A percentile compares a stretch with the other conserved stretches of the same genome.
Evolutionary conservation across 2,888 invertebrate species (phyloP).

Genomic region (Mantis religiosa): DNA sequence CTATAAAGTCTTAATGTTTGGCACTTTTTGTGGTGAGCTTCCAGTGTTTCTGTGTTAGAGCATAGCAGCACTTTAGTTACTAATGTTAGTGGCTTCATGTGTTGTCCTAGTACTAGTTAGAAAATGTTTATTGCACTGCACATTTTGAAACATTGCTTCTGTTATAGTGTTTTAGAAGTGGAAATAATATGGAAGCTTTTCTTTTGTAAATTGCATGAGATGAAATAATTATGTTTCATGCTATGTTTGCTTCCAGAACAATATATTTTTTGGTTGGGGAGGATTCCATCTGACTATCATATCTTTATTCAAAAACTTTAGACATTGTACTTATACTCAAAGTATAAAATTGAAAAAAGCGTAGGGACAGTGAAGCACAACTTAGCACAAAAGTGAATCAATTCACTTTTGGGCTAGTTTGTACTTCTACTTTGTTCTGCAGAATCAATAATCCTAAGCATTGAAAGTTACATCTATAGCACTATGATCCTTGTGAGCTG

Average conservation of each 20-base stretch:
- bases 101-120: background rate
- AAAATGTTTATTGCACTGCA: background rate
- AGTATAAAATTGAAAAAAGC: no score
- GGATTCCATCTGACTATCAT: no score
- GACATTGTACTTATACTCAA: no score
- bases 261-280: background rate
- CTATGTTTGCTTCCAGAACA: background rate
- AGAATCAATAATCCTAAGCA: no score
- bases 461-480: no score
- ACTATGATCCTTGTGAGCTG: no score
- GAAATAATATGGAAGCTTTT: background rate
- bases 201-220: background rate
- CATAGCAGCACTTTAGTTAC: background rate
- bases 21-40: no score
- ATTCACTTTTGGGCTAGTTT: no score
- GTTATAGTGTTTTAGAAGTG: background rate
- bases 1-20: conserved; percentile 32
- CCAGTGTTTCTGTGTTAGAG: background rate
- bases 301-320: no score
- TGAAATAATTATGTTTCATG: background rate
- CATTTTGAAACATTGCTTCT: background rate
- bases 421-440: no score
- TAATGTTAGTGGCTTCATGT: background rate
- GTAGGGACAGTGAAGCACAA: no score
- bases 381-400: no score